Evolutionary conservation across 2,113 vertebrate genomes (phyloP).

Genomic region (Hippopotamus amphibius): DNA sequence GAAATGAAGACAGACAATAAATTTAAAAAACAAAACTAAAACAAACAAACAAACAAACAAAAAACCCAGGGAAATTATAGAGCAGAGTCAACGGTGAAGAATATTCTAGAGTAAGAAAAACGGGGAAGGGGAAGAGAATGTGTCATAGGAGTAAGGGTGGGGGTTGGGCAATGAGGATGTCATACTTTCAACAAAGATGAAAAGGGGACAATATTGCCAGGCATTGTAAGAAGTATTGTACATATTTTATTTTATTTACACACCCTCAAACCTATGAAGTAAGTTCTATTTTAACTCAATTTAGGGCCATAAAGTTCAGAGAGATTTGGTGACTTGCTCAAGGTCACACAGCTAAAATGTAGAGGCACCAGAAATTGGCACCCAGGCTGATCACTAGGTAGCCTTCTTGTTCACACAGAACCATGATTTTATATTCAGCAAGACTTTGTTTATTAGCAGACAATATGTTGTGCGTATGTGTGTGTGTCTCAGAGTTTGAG

Average conservation of each 20-base stretch:
- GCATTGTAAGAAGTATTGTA: not conserved
- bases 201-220: not conserved
- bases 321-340: not conserved
- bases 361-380: not conserved
- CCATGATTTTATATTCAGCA: not conserved
- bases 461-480: not conserved
- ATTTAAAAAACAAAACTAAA: not conserved
- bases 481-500: not conserved
- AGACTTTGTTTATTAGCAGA: not conserved
- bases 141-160: not conserved
- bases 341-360: not conserved
- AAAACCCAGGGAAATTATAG: not conserved
- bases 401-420: not conserved
- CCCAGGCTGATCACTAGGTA: not conserved
- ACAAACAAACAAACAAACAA: not conserved
- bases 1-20: not conserved
- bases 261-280: not conserved
- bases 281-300: not conserved
- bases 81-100: not conserved
- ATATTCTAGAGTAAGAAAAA: not conserved
- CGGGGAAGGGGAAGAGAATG: not conserved
- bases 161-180: rapidly evolving
- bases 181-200: not conserved
- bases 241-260: not conserved
- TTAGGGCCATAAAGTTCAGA: not conserved